These are phyloP conservation scores for Pseudochirops cupreus DNA, from an alignment of 2,797 vertebrate genomes.

Conservation along the genomic window DNA sequence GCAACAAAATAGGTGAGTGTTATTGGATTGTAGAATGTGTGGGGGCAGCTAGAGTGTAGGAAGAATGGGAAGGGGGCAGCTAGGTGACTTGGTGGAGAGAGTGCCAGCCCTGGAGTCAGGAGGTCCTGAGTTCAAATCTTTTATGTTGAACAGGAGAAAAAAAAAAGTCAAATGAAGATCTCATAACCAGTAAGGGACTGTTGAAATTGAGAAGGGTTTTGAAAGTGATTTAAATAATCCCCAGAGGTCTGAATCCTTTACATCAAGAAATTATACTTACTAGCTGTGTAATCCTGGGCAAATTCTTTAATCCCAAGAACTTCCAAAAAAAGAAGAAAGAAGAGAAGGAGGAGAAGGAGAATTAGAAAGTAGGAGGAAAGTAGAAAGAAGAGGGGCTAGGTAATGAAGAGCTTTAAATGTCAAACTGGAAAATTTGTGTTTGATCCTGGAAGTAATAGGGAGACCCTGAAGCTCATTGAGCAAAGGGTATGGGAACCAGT, in stretches of 20 bases:
- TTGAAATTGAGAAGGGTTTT: slow-evolving; percentile 78
- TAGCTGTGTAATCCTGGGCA: background rate
- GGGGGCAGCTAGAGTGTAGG: background rate
- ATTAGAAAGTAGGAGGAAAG: no score
- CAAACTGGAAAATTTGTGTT: background rate
- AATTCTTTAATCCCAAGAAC: background rate
- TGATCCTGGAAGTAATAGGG: background rate
- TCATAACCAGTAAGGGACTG: slow-evolving; percentile 63
- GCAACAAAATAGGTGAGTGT: no score
- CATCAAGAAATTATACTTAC: slow-evolving; percentile 62
- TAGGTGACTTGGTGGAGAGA: background rate
- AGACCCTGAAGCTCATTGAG: background rate
- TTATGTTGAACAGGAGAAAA: slow-evolving; percentile 66
- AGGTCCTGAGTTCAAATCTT: slow-evolving; percentile 32
- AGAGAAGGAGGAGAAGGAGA: background rate
- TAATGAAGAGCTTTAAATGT: background rate
- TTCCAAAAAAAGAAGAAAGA: no score
- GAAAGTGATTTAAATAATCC: slow-evolving; percentile 67
- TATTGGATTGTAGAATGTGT: background rate
- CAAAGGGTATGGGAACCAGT: background rate
- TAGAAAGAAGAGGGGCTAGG: background rate
- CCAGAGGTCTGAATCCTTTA: slow-evolving; percentile 72
- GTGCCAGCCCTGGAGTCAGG: background rate
- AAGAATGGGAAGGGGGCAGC: no score
- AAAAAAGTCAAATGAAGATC: slow-evolving; percentile 54